Base-by-base conservation (phyloP, 2,113 vertebrate genomes). In the Xiphophorus maculatus region DNA sequence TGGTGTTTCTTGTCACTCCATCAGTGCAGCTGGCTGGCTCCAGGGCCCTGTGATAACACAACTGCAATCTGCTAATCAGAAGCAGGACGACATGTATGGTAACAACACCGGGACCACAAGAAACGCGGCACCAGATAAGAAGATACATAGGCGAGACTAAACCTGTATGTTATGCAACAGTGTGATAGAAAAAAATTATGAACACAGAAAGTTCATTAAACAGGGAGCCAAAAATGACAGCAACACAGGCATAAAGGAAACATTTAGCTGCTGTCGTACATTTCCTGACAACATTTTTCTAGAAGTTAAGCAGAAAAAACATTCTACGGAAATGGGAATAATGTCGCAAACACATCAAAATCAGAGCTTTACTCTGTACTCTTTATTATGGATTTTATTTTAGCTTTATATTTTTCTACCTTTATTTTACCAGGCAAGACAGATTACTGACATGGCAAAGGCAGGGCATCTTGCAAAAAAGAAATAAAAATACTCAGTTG, bases 31-130 rank as follows among this genome's bases (percentile, higher is more conserved):
- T 33, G 73, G 54, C 75, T 77, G 88, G 72, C 88, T 93, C 87
- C 89, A 61, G 74, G 82, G 77, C 63, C 81, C 68, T 40, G 40
- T 64, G 93, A 94, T 93, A 93, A 93, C 75, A 85, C 84, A 88
- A 92, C 93, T 14, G 3, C 35, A 37, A 37, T 14, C 90, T 73
- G 12, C 44, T 63, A 5, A 90, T 93, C 89, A 67, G 71, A 68
- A 48, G 79, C 4, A 33, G 61, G 40, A 63, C 17, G 71, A 77
- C 61, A 74, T 69, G 77, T 64, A 33, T 73, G 66, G 74, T 62
- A 63, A 73, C 80, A 84, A 30, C 71, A 80, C 69, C 66, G 60
- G 60, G 63, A 80, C 83, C 61, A 72, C 69, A 71, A 69, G 70
- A 80, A 77, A 79, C 64, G 58, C 73, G 88, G 82, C 76, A 77